These are phyloP conservation scores for Craniophora ligustri DNA, from an alignment of 2,888 invertebrate species.

Conservation along the genomic window DNA sequence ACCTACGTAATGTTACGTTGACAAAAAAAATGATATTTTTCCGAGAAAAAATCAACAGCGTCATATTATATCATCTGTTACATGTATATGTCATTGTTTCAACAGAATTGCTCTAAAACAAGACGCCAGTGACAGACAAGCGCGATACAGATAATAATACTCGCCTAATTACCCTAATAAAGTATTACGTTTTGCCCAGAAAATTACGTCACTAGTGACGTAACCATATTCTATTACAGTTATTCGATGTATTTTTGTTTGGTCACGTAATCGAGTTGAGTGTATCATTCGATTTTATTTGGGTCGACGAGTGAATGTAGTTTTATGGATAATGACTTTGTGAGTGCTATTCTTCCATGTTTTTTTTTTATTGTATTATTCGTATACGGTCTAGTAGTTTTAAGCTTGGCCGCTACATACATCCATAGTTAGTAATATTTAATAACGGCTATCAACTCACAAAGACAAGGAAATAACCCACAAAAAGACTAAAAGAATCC, in stretches of 20 bases:
- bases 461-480: no score
- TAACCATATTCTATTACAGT: conserved; percentile 30
- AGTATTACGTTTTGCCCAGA: conserved; percentile 43
- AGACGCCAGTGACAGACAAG: conserved; percentile 7
- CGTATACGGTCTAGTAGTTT: neutral
- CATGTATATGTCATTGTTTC: conserved; percentile 14
- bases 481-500: neutral
- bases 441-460: no score
- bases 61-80: conserved; percentile 9
- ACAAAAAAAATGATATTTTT: neutral
- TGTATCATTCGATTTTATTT: conserved; percentile 32
- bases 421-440: no score
- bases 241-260: conserved; percentile 41
- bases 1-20: neutral
- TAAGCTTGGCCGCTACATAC: neutral
- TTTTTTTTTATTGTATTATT: neutral
- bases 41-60: conserved; percentile 1
- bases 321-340: conserved; percentile 13
- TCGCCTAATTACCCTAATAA: conserved; percentile 40
- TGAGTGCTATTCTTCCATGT: neutral
- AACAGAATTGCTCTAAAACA: conserved; percentile 28
- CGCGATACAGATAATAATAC: conserved; percentile 20
- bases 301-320: conserved; percentile 27
- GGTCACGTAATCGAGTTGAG: conserved; percentile 25
- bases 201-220: conserved; percentile 41